Evolutionary conservation across 1,140 invertebrate species (phyloP).

Genomic region (Achroia grisella): DNA sequence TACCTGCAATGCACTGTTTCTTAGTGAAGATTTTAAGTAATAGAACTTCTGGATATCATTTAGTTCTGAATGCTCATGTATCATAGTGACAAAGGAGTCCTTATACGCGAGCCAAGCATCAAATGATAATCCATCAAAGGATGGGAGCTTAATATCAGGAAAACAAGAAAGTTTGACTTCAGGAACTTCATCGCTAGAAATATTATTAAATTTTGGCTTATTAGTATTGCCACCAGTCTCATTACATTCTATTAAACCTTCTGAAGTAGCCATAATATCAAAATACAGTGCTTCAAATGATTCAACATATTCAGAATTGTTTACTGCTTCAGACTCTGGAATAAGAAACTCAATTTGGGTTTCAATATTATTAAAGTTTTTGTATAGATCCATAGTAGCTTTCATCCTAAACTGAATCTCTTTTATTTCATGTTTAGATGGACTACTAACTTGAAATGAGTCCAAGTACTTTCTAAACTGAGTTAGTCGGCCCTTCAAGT

Average conservation of each 20-base stretch:
- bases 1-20: constrained; percentile 14
- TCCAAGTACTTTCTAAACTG: constrained; percentile 14
- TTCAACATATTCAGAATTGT: too few relatives aligned
- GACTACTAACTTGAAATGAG: not conserved
- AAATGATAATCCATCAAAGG: constrained; percentile 18
- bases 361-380: constrained; percentile 13
- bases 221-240: constrained; percentile 5
- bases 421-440: not conserved
- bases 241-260: constrained; percentile 8
- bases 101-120: constrained; percentile 22
- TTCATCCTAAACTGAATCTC: constrained; percentile 2
- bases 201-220: not conserved
- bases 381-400: constrained; percentile 7
- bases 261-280: constrained; percentile 7
- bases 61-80: constrained; percentile 15
- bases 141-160: constrained; percentile 17
- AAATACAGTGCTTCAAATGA: constrained; percentile 15
- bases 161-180: constrained; percentile 13
- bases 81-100: constrained; percentile 20
- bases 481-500: constrained; percentile 2
- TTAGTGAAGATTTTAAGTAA: constrained; percentile 16
- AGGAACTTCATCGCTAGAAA: not conserved
- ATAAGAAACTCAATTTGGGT: constrained; percentile 8
- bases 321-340: constrained; percentile 6
- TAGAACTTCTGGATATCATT: constrained; percentile 22